Evolutionary conservation across 2,113 vertebrate genomes (phyloP).

Genomic region (Rousettus leschenaultii): DNA sequence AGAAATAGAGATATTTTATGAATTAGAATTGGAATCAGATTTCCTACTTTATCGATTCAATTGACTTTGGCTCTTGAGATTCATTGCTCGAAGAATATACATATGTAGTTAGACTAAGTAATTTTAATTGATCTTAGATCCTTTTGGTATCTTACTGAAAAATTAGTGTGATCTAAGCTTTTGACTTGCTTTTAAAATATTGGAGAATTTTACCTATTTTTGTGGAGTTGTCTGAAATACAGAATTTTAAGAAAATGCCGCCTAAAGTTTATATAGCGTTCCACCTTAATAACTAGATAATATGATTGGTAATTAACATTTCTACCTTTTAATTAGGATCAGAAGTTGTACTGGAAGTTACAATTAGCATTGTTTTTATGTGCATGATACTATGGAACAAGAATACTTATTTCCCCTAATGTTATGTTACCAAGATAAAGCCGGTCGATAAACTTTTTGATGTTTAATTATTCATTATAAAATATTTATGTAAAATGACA

Average conservation of each 20-base stretch:
- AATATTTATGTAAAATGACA: background rate
- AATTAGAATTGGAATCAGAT: slow-evolving; percentile 49
- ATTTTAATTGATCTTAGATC: slow-evolving; percentile 43
- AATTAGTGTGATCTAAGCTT: background rate
- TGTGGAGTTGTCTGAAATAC: slow-evolving; percentile 23
- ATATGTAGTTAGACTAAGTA: background rate
- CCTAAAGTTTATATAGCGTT: background rate
- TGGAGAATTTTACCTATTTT: slow-evolving; percentile 21
- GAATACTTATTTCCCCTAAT: background rate
- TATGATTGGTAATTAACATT: slow-evolving; percentile 12
- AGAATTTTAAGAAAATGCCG: slow-evolving; percentile 14
- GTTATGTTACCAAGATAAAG: background rate
- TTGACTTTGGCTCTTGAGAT: slow-evolving; percentile 42
- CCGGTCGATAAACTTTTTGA: background rate
- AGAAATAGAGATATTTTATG: slow-evolving; percentile 42
- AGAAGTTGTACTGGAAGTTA: background rate
- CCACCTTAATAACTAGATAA: slow-evolving; percentile 1
- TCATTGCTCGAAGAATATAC: background rate
- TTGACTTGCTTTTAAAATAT: background rate
- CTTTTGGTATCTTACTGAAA: slow-evolving; percentile 30
- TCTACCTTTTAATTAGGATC: slow-evolving; percentile 16
- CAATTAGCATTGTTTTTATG: slow-evolving; percentile 16
- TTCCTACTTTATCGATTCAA: slow-evolving; percentile 11
- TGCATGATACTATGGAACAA: background rate
- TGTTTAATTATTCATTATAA: background rate